Evolutionary conservation across 2,113 vertebrate genomes (phyloP), one percentile per base, ranked within the genome.

Genomic region (Brachirus orientalis): DNA sequence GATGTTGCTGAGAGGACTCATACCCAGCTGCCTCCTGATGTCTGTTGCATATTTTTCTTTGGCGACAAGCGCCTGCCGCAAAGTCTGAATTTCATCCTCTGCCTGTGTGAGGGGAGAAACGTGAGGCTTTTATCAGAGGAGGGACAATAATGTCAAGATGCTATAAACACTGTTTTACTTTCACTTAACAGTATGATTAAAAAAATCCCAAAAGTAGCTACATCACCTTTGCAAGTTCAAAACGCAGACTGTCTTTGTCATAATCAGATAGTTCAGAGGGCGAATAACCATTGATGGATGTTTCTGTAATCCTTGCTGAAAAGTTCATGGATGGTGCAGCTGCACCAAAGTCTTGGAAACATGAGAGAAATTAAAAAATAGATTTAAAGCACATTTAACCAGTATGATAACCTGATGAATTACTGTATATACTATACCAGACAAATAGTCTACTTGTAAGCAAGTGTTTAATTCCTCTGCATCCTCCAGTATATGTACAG

Each of bases 51-150:
- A 94, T 57, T 92, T 92, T 80, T 99, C 98, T 86, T 98, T 98
- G 47, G 95, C 93, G n/a, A 93, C 79, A 69, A 99, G 92, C 7
- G 98, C 96, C 86, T 99, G 96, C n/a, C 94, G 93, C 71, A 99
- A 85, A 0, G 96, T 97, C 43, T 93, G 89, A 44, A 99, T 98
- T 63, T 99, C 98, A 71, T 99, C 98, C 76, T 99, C 98, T 13
- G 96, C 94, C 98, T 99, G 54, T 1, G 16, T 5, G 2, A 44
- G 22, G 7, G 0, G 28, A 10, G 19, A 28, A 45, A 18, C 1
- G 53, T 3, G 11, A 16, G 8, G 2, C 18, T 22, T 19, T 0
- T 17, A 22, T 53, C 8, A 66, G 16, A 13, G 11, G 3, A 50
- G 37, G 19, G 13, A 19, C 10, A 36, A 43, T 43, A 10, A 9